Evolutionary conservation across 37 sponge, comb jelly and placozoan species (phyloP).

Genomic region (Diacarnus erythraeanus): DNA sequence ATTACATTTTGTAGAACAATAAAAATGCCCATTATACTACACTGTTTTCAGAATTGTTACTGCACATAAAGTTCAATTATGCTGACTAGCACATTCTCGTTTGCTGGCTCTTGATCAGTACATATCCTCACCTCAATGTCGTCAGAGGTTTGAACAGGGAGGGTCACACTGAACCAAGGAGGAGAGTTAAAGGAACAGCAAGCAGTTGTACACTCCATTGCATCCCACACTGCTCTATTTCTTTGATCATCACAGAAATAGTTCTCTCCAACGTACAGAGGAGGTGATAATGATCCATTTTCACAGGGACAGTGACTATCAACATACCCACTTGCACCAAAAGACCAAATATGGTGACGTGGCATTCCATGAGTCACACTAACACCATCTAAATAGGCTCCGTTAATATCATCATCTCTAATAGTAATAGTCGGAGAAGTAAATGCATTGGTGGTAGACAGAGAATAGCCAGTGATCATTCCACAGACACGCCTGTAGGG

Average conservation of each 20-base stretch:
- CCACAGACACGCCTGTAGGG: not conserved
- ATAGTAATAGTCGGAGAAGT: too few species aligned
- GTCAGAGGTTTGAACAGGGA: not conserved
- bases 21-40: too few species aligned
- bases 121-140: not conserved
- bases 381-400: not conserved
- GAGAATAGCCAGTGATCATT: not conserved
- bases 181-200: not conserved
- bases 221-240: not conserved
- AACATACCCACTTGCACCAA: not conserved
- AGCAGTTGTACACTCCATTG: not conserved
- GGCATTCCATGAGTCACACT: not conserved
- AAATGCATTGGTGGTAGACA: not conserved
- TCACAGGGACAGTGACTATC: not conserved
- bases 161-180: not conserved
- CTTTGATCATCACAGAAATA: not conserved
- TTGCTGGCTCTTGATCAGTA: not conserved
- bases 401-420: not conserved
- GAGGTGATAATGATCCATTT: not conserved
- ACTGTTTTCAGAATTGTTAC: not conserved
- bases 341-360: not conserved
- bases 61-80: not conserved
- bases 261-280: not conserved
- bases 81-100: not conserved
- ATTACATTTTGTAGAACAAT: too few species aligned